Evolutionary conservation across 1,140 invertebrate species (phyloP).

Genomic region (Mizuhopecten yessoensis): DNA sequence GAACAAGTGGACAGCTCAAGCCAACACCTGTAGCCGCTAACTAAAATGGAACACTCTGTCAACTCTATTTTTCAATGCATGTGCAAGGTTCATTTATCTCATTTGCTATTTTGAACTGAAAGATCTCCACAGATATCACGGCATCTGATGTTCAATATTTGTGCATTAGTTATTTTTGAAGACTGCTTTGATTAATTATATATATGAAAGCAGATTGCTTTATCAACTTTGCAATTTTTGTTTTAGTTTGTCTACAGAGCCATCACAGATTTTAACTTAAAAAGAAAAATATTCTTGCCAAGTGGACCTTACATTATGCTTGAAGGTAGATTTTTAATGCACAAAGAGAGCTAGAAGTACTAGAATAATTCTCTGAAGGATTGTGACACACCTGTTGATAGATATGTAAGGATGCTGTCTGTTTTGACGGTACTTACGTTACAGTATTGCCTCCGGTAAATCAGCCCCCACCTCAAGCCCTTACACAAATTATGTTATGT

Average conservation of each 20-base stretch:
- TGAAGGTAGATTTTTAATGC: slow-evolving; percentile 15
- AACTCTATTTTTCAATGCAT: background rate
- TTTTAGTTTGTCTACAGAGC: background rate
- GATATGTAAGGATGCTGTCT: background rate
- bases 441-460: slow-evolving; percentile 8
- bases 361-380: background rate
- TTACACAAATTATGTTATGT: too few species aligned
- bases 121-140: background rate
- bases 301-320: background rate
- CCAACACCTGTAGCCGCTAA: slow-evolving; percentile 42
- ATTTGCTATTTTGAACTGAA: background rate
- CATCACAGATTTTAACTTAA: too few species aligned
- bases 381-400: background rate
- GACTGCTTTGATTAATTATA: too few species aligned
- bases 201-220: background rate
- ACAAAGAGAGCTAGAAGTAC: background rate
- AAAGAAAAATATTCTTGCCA: background rate
- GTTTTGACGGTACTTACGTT: background rate
- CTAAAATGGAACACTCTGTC: slow-evolving; percentile 21
- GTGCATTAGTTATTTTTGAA: too few species aligned
- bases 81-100: background rate
- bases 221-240: background rate
- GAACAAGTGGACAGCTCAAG: slow-evolving; percentile 44
- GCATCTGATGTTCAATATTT: background rate
- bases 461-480: background rate